Base-by-base conservation (phyloP, 2,888 invertebrate species). In the Electrophaes corylata region DNA sequence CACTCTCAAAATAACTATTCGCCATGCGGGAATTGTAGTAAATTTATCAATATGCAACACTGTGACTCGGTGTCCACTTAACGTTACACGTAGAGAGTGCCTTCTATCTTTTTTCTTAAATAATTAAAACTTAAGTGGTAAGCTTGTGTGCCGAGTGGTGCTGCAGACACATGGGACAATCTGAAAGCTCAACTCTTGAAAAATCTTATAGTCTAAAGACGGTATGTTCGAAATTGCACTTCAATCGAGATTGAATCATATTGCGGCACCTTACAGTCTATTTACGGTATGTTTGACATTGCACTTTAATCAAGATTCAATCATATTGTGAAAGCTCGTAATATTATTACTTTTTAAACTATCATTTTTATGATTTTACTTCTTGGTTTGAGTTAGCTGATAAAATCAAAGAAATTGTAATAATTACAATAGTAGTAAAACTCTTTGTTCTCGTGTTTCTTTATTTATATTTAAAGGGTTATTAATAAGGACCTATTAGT, bases 1-100 rank as follows among this genome's bases (percentile, higher is more conserved):
- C 35, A 50, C 57, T 52, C 54, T 45, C 56, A 55, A 53, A 57
- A 58, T 53, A 55, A 57, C 57, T 33, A 23, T 52, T 49, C 12
- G 40, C 29, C 41, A 53, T 55, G 55, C 47, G 52, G 26, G 56
- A 47, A 19, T 54, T 60, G 53, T 57, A 59, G 55, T 58, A 59
- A 61, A 64, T 64, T 62, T 65, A 61, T 54, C 60, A 55, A 55
- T 47, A 57, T 60, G 54, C 46, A 57, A 58, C 60, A 49, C 49
- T 56, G 58, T 49, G 53, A 31, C 53, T 46, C 40, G 43, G 51
- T 59, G 37, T 49, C 59, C 48, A 62, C 65, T 64, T 57, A 59
- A 61, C 60, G n/a, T n/a, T n/a, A n/a, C n/a, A 51, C 48, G 58
- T 37, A 60, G 60, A 53, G 47, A 52, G 61, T 57, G 45, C 41